A percentile compares a stretch with the other conserved stretches of the same genome.
Evolutionary conservation across 53 echinoderm and acorn worm genomes (phyloP).

Genomic region (Crossaster papposus): DNA sequence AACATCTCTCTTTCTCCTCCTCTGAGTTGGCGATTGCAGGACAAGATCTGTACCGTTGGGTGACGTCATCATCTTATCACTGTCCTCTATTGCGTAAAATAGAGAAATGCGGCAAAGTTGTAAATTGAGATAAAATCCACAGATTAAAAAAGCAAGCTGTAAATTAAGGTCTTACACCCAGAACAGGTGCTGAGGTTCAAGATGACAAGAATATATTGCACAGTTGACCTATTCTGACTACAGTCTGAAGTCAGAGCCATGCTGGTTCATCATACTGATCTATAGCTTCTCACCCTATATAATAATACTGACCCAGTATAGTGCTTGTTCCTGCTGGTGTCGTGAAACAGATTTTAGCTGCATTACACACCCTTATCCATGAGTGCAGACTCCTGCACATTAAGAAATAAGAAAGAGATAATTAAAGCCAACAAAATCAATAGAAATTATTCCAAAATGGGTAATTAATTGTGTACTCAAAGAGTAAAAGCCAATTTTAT

Average conservation of each 20-base stretch:
- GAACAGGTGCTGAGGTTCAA: too few relatives aligned
- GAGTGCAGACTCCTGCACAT: conserved; percentile 39
- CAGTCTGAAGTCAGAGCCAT: too few relatives aligned
- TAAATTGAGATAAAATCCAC: background rate
- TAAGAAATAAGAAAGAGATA: background rate
- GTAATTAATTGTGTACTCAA: too few relatives aligned
- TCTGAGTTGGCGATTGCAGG: conserved; percentile 5
- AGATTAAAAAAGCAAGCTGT: background rate
- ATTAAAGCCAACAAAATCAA: too few relatives aligned
- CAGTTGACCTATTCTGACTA: too few relatives aligned
- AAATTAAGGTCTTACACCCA: too few relatives aligned
- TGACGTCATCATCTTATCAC: conserved; percentile 55
- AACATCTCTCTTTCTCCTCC: conserved; percentile 1
- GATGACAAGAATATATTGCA: too few relatives aligned
- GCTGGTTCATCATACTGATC: too few relatives aligned
- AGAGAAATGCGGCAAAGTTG: background rate
- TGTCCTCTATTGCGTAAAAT: conserved; percentile 20
- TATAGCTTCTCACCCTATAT: too few relatives aligned
- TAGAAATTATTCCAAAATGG: too few relatives aligned
- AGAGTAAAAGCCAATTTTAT: too few relatives aligned
- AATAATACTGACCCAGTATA: conserved; percentile 46
- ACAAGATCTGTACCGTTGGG: conserved; percentile 43
- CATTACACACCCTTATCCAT: conserved; percentile 45
- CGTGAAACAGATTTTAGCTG: conserved; percentile 24
- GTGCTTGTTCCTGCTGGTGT: conserved; percentile 27